Base-by-base conservation (phyloP, 1,140 invertebrate species). In the Ceratina calcarata region DNA sequence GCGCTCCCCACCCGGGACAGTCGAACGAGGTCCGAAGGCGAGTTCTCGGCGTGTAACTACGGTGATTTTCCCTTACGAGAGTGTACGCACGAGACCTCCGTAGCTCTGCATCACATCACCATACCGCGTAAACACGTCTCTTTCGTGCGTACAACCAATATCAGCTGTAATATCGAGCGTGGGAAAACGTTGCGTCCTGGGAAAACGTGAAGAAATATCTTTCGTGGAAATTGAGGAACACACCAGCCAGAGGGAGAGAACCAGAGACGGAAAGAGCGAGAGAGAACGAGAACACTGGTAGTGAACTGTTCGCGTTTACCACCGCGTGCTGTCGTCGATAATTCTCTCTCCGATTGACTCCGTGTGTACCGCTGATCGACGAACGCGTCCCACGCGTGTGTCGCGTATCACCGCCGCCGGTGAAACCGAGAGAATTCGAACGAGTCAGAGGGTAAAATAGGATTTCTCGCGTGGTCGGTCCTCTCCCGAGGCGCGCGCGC, bases 1-100 rank as follows among this genome's bases (percentile, higher is more conserved):
- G 82, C 82, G 65, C 85, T 86, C 89, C 86, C 85, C 86, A 87
- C 88, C 78, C 83, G 68, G 80, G 75, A 74, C 84, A 84, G 78
- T 86, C 88, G 80, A 86, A 86, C 78, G 78, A 85, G 86, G 73
- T 87, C 55, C 77, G 76, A 80, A 72, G 75, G 72, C 70, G 84
- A 86, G 84, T 81, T 79, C 75, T 79, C 64, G 72, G 68, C 79
- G 81, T 72, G 81, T 72, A 79, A 71, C 81, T 70, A 82, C 81
- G 81, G 77, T 75, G 84, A 86, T 87, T 84, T 81, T 84, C 78
- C 74, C 78, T 78, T 77, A 66, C 80, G 60, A 78, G 67, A 77
- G 80, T 78, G 74, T 69, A 77, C 75, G 80, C 67, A 81, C 74
- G 80, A 82, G 73, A 70, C 65, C 62, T 71, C 37, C 75, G 67